Evolutionary conservation across 1,140 invertebrate species (phyloP), one percentile per base, ranked within the genome.

Genomic region (Pomacea maculata): DNA sequence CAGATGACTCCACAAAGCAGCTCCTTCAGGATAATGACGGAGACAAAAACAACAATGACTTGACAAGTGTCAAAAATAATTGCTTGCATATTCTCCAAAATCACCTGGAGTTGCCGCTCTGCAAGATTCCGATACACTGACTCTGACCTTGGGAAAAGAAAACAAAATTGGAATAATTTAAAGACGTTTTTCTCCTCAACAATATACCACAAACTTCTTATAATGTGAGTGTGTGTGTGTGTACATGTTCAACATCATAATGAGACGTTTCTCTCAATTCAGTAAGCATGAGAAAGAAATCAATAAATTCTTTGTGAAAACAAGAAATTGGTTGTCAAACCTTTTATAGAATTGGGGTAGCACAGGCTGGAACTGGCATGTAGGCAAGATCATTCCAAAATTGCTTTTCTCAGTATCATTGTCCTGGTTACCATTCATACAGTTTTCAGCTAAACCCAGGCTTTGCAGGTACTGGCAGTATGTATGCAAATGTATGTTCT

Each of bases 11-110:
- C 85, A 57, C 84, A 81, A 4, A 85, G 64, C 21, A 88, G 78
- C 74, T 88, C 86, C 65, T 87, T 87, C n/a, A 88, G 81, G 68
- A 87, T 81, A 55, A 87, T 80, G 45, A 87, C 78, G 68, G 85
- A 81, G 80, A 88, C 77, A 64, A 84, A 88, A 63, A 88, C 81
- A 25, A 86, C 81, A 63, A 86, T 75, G 76, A 87, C 76, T 63
- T 86, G 86, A 78, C 85, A 84, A 5, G 84, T 87, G 71, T 87
- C 83, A 17, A 83, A 82, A 72, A 88, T 85, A 61, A 88, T 78
- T 75, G 84, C 78, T 34, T 85, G 83, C 10, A 87, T 81, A 76
- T 81, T 84, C 21, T 77, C 81, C 67, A 88, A 76, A 25, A 87
- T 73, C 21, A 84, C 81, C 72, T 85, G 83, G 76, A 87, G 80